Percentiles rank a stretch among this genome's conserved stretches.
These are phyloP conservation scores for Bombyx mori DNA, from an alignment of 1,140 invertebrate species.

Conservation along the genomic window DNA sequence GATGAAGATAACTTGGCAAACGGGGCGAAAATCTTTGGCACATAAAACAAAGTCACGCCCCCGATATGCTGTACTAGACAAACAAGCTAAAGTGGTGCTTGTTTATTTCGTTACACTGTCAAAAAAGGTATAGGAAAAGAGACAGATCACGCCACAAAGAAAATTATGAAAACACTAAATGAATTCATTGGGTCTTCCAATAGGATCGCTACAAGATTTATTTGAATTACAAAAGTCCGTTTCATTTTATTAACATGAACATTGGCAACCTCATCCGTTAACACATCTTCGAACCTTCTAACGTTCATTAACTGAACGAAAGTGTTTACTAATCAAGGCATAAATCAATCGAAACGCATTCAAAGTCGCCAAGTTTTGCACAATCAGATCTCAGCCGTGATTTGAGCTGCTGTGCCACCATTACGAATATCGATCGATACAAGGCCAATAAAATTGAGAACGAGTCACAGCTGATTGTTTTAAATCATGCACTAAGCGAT, in stretches of 20 bases:
- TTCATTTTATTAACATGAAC: no score
- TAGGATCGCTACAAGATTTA: no score
- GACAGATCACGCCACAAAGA: no score
- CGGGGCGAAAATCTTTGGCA: slow-evolving; percentile 24
- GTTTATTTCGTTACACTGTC: slow-evolving; percentile 1
- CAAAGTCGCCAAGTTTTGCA: slow-evolving; percentile 10
- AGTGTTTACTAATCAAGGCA: background rate
- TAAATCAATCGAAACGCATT: slow-evolving; percentile 4
- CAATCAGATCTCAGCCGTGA: slow-evolving; percentile 11
- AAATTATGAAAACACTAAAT: no score
- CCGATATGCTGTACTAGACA: slow-evolving; percentile 14
- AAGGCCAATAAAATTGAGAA: slow-evolving; percentile 8
- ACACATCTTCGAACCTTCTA: no score
- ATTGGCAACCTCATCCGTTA: no score
- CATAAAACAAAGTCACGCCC: slow-evolving; percentile 26
- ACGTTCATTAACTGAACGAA: no score
- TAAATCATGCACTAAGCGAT: background rate
- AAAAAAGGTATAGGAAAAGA: no score
- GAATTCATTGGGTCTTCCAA: no score
- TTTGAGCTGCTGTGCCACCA: slow-evolving; percentile 12
- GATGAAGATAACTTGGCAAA: slow-evolving; percentile 26
- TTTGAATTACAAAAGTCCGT: no score
- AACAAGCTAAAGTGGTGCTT: slow-evolving; percentile 22
- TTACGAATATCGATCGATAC: slow-evolving; percentile 8
- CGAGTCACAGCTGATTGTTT: background rate